A percentile compares a stretch with the other conserved stretches of the same genome.
These are phyloP conservation scores for Dasypogon diadema DNA, from an alignment of 2,888 invertebrate genomes.

Conservation along the genomic window DNA sequence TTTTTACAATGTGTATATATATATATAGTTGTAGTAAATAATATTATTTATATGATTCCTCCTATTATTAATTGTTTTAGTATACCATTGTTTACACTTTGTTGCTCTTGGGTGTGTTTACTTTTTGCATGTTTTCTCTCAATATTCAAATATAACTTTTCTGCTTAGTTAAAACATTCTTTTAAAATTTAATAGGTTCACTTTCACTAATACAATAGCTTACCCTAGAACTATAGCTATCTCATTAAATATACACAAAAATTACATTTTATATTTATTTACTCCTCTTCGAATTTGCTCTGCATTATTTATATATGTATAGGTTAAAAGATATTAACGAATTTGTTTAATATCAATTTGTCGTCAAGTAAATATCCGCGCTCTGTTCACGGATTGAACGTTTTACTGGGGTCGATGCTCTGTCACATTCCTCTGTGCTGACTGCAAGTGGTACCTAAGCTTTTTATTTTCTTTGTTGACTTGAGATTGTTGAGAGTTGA, in stretches of 20 bases:
- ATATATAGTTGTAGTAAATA: constrained; percentile 49
- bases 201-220: constrained; percentile 45
- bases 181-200: constrained; percentile 45
- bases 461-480: constrained; percentile 10
- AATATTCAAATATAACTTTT: constrained; percentile 50
- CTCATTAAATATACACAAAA: constrained; percentile 48
- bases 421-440: background rate
- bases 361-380: constrained; percentile 31
- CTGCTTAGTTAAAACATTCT: constrained; percentile 44
- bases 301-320: constrained; percentile 39
- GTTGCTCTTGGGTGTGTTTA: constrained; percentile 45
- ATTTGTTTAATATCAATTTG: constrained; percentile 30
- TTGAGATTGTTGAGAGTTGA: constrained; percentile 21
- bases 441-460: background rate
- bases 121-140: constrained; percentile 39
- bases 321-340: constrained; percentile 44
- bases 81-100: constrained; percentile 48
- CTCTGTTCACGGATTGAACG: background rate
- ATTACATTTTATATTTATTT: constrained; percentile 44
- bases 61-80: constrained; percentile 46
- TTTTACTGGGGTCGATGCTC: background rate
- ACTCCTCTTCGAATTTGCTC: constrained; percentile 29
- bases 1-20: constrained; percentile 50
- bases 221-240: constrained; percentile 34
- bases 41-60: constrained; percentile 46